A percentile compares a stretch with the other conserved stretches of the same genome.
These are phyloP conservation scores for Ispidina lecontei DNA, from an alignment of 2,797 vertebrate genomes.

Conservation along the genomic window DNA sequence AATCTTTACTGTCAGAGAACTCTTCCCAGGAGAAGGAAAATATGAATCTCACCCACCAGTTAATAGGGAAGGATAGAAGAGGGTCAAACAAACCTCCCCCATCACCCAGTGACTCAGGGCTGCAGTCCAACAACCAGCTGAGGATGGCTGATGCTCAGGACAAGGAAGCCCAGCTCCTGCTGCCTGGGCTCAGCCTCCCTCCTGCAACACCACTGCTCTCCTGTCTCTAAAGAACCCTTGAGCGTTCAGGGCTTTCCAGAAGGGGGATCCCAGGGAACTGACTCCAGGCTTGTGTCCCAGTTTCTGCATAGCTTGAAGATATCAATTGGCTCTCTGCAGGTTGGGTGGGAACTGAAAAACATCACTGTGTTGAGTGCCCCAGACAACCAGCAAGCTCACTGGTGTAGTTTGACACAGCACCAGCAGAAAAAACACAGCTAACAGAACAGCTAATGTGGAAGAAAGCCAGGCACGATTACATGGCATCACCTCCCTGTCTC, in stretches of 20 bases:
- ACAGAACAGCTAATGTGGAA: neutral
- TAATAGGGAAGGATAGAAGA: neutral
- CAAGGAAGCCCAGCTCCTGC: neutral
- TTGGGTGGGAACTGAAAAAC: neutral
- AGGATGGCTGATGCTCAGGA: fast-evolving
- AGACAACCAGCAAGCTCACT: neutral
- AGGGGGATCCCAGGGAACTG: neutral
- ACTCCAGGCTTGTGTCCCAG: neutral
- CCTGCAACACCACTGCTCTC: neutral
- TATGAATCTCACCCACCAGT: fast-evolving
- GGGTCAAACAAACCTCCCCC: neutral
- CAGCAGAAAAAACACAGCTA: neutral
- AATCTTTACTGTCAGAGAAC: neutral
- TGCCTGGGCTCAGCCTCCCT: neutral
- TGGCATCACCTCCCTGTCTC: neutral
- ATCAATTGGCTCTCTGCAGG: neutral
- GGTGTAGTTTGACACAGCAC: neutral
- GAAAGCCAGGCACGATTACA: neutral
- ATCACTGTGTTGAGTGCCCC: too few relatives aligned
- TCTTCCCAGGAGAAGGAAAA: neutral
- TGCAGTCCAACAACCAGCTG: neutral
- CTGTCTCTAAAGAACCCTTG: neutral
- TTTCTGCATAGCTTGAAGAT: neutral
- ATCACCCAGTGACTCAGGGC: neutral
- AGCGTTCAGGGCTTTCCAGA: neutral